These are phyloP conservation scores for Takifugu rubripes DNA, from an alignment of 2,797 vertebrate genomes.

Conservation along the genomic window DNA sequence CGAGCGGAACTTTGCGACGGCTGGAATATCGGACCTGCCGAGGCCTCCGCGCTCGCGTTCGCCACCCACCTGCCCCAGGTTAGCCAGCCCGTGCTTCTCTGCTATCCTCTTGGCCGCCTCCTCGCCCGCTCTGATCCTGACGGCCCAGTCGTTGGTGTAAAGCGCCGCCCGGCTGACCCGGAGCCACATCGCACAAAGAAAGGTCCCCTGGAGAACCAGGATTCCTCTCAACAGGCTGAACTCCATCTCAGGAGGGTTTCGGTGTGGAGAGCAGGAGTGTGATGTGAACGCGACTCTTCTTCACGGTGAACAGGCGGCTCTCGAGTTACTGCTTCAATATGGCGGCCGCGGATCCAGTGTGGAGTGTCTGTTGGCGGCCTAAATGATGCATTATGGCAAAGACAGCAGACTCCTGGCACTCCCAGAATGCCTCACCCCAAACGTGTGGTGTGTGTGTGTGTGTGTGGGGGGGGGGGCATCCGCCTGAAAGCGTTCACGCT, in stretches of 20 bases:
- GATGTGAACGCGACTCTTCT: slow-evolving; percentile 20
- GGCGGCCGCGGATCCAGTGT: slow-evolving; percentile 42
- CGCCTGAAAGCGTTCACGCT: no score
- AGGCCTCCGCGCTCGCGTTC: not conserved
- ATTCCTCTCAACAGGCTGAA: slow-evolving; percentile 12
- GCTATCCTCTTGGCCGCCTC: slow-evolving; percentile 82
- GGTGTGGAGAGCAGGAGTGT: not conserved
- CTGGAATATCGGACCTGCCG: not conserved
- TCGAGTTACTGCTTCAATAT: slow-evolving; percentile 57
- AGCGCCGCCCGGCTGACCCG: slow-evolving; percentile 77
- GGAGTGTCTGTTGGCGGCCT: not conserved
- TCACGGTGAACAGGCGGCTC: slow-evolving; percentile 23
- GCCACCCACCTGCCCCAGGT: slow-evolving; percentile 89
- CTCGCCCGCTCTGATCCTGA: slow-evolving; percentile 80
- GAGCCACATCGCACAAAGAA: slow-evolving; percentile 72
- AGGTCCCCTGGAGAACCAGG: slow-evolving; percentile 26
- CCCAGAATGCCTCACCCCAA: no score
- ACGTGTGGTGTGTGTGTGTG: no score
- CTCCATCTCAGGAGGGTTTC: slow-evolving; percentile 22
- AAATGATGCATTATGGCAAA: no score
- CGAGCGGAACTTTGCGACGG: no score
- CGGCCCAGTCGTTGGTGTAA: slow-evolving; percentile 93
- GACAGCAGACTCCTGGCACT: no score
- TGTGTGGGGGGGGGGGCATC: no score
- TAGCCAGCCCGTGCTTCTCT: slow-evolving; percentile 88